Percentiles rank a stretch among this genome's conserved stretches.
phyloP scores from a whole-genome alignment of 35 echinoderm and acorn worm species.

The Strongylocentrotus purpuratus region DNA sequence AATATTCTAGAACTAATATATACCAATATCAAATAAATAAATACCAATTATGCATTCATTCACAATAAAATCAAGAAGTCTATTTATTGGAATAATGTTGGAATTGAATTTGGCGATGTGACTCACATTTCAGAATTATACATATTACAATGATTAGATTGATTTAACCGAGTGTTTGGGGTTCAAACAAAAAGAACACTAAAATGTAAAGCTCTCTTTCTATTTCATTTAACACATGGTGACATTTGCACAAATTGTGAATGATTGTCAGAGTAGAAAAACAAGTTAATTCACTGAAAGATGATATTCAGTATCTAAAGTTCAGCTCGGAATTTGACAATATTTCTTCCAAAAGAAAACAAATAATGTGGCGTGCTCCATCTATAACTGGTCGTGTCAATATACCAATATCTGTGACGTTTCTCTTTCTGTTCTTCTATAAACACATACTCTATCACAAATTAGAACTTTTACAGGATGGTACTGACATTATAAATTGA shows the following conservation, averaged over 20 bases:
- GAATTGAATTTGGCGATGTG: background rate
- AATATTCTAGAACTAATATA: slow-evolving; percentile 25
- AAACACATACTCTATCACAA: slow-evolving; percentile 11
- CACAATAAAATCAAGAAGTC: background rate
- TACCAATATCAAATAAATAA: slow-evolving; percentile 72
- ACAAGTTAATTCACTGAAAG: background rate
- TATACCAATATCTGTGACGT: background rate
- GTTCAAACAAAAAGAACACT: background rate
- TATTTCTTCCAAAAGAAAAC: slow-evolving; percentile 13
- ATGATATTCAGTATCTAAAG: background rate
- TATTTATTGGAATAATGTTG: background rate
- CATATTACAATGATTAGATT: slow-evolving; percentile 48
- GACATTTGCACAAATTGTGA: slow-evolving; percentile 36
- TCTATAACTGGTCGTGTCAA: background rate
- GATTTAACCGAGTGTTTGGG: background rate
- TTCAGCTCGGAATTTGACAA: background rate
- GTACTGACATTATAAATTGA: background rate
- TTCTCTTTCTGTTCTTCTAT: background rate
- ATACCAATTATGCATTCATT: slow-evolving; percentile 45
- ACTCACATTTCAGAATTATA: slow-evolving; percentile 46
- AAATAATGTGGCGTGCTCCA: background rate
- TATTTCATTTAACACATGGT: slow-evolving; percentile 44
- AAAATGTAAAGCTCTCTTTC: slow-evolving; percentile 47
- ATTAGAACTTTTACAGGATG: background rate
- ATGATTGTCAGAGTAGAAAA: slow-evolving; percentile 31